Evolutionary conservation across 2,113 vertebrate genomes (phyloP), one percentile per base, ranked within the genome.

Genomic region (Podarcis cretensis): DNA sequence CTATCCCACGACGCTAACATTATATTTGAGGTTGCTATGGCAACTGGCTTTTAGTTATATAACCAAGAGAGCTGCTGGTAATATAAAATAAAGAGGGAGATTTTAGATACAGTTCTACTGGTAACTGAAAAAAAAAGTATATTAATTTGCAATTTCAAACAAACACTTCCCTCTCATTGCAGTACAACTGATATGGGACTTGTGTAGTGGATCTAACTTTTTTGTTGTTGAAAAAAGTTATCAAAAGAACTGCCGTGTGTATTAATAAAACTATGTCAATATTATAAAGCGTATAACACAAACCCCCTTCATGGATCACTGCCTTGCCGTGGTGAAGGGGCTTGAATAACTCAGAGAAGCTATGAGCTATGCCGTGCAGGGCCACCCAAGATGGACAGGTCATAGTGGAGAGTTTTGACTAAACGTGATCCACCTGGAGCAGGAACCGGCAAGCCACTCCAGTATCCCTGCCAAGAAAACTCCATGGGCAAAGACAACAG

Each of bases 21-120:
- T 9, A 57, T 74, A 84, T 66, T 54, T 83, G 68, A 94, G 81
- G n/a, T 74, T 83, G 75, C 80, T 83, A 87, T 86, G 77, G 86
- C 73, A 48, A 25, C 81, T 27, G 43, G 27, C 63, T 87, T 54
- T 86, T 65, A 86, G 90, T 88, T 89, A 48, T 0, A 0, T 79
- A 30, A 84, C 83, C 89, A 16, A 48, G 75, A n/a, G 86, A 93
- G 65, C 20, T 54, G 85, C 85, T 57, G 84, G 20, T 54, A 91
- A 84, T 2, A 1, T 18, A 40, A 93, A 89, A 18, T 71, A 78
- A 57, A n/a, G 87, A 94, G 91, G 86, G 10, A 75, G 35, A 59
- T 78, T 77, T 84, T 79, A 57, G 65, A 73, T 84, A 79, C 35
- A 91, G 54, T 92, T 92, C 43, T 12, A 90, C 1, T 20, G 84